Conservation (phyloP, 2,888 invertebrate species). For the Glaucopsyche alexis region DNA sequence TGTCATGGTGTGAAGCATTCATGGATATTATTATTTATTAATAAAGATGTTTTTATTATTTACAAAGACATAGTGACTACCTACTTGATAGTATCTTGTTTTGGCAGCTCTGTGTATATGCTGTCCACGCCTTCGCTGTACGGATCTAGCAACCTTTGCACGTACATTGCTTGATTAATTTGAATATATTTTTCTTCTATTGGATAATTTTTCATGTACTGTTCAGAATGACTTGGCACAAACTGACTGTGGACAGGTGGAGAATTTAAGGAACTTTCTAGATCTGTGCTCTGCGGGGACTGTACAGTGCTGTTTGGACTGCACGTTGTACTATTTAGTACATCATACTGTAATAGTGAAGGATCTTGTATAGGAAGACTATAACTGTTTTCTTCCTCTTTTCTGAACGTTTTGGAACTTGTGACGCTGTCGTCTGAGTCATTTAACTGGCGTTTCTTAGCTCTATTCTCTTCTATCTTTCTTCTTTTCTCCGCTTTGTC, state of each 20-base stretch:
- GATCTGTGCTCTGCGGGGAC: constrained; percentile 59
- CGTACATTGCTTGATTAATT: constrained; percentile 53
- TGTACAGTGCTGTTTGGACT: constrained; percentile 69
- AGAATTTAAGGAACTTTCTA: constrained; percentile 59
- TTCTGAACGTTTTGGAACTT: constrained; percentile 79
- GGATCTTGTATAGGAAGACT: constrained; percentile 48
- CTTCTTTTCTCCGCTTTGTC: constrained; percentile 92
- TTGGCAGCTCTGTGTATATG: constrained; percentile 54
- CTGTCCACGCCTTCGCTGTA: constrained; percentile 63
- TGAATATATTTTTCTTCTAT: constrained; percentile 65
- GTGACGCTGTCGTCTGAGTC: constrained; percentile 68
- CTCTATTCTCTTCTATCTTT: constrained; percentile 93
- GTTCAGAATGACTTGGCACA: constrained; percentile 49
- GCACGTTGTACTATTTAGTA: constrained; percentile 64
- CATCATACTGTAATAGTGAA: constrained; percentile 60
- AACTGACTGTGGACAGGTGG: constrained; percentile 53
- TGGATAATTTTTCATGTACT: constrained; percentile 63
- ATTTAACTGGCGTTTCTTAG: constrained; percentile 80
- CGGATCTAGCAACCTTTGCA: constrained; percentile 54
- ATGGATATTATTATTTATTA: no score
- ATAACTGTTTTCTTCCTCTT: constrained; percentile 61
- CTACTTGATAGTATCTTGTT: constrained; percentile 69
- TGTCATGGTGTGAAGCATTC: neutral
- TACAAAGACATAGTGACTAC: constrained; percentile 39
- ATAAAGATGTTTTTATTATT: no score